Evolutionary conservation across 2,113 vertebrate species (phyloP).

Genomic region (Caracal caracal): DNA sequence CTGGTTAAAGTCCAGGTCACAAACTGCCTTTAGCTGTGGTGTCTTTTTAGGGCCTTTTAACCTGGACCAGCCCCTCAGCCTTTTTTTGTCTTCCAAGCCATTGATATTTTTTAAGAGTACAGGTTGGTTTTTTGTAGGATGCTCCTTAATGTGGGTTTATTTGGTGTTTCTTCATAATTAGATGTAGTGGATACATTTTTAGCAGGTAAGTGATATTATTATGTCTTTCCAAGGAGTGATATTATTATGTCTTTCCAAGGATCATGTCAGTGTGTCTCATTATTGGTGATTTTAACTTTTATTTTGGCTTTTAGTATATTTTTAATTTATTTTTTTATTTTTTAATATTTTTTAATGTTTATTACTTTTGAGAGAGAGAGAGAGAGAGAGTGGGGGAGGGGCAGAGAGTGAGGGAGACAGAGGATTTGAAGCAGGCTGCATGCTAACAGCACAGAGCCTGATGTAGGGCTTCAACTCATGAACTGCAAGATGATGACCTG

Average conservation of each 20-base stretch:
- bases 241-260: background rate
- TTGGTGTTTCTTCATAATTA: background rate
- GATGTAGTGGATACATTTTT: background rate
- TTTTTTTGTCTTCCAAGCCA: background rate
- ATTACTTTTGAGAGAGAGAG: no score
- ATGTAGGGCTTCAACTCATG: no score
- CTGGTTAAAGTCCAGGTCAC: background rate
- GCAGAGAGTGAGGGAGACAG: no score
- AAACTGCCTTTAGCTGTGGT: background rate
- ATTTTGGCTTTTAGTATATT: slow-evolving; percentile 1
- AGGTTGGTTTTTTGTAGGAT: background rate
- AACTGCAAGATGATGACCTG: no score
- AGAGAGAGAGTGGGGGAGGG: no score
- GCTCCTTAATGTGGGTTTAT: background rate
- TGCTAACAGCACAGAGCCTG: no score
- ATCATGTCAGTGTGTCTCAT: background rate
- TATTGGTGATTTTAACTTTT: background rate
- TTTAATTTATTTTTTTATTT: background rate
- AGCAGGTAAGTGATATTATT: background rate
- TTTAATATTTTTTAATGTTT: no score
- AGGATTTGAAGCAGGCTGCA: no score
- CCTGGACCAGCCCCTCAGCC: background rate
- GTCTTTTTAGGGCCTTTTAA: background rate
- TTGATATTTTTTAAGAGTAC: background rate
- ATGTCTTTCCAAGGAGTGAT: background rate